phyloP scores from a whole-genome alignment of 2,888 invertebrate species.

The Cantharis rustica region DNA sequence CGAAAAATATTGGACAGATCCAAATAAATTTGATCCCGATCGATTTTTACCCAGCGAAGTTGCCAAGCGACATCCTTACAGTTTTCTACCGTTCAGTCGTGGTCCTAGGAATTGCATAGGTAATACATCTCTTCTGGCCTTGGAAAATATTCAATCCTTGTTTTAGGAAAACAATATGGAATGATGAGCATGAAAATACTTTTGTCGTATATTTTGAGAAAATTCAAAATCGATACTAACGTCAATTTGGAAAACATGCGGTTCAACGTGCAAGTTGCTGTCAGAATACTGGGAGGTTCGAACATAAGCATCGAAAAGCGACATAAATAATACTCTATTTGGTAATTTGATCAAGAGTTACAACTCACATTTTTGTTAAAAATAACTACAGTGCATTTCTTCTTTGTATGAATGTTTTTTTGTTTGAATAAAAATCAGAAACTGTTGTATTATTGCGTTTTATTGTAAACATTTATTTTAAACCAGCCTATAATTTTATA shows the following conservation, averaged over 20 bases:
- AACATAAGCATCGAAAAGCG: conserved; percentile 36
- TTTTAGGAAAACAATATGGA: conserved; percentile 50
- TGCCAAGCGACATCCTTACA: conserved; percentile 54
- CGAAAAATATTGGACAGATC: conserved; percentile 61
- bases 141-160: neutral
- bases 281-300: conserved; percentile 43
- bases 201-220: conserved; percentile 47
- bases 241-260: conserved; percentile 42
- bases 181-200: conserved; percentile 54
- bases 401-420: too few relatives aligned
- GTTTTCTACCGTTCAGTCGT: conserved; percentile 58
- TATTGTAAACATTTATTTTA: too few relatives aligned
- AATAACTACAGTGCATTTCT: too few relatives aligned
- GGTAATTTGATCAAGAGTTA: too few relatives aligned
- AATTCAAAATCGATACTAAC: conserved; percentile 41
- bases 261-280: conserved; percentile 39
- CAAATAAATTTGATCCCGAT: conserved; percentile 63
- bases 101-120: conserved; percentile 60
- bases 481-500: too few relatives aligned
- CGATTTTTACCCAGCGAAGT: conserved; percentile 61
- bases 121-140: conserved; percentile 32
- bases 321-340: neutral
- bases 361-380: too few relatives aligned
- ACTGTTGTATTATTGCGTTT: too few relatives aligned
- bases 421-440: too few relatives aligned